These are phyloP conservation scores for Rhopilema esculentum DNA, from an alignment of 30 jellyfish, hydroid and myxozoan genomes.

Conservation along the genomic window DNA sequence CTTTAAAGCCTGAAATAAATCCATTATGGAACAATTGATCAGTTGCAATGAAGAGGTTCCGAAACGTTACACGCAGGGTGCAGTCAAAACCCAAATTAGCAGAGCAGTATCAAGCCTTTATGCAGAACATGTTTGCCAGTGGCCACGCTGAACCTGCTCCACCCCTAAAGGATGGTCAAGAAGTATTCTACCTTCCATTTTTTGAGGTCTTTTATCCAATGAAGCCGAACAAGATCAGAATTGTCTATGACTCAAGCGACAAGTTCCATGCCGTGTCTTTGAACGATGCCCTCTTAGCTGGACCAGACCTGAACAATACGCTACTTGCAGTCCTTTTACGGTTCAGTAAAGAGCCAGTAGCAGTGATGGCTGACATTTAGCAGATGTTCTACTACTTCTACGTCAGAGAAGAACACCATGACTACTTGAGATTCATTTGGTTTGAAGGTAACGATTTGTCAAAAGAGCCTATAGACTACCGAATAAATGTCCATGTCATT, in stretches of 20 bases:
- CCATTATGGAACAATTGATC: conserved; percentile 47
- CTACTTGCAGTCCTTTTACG: conserved; percentile 69
- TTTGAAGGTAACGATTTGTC: conserved; percentile 42
- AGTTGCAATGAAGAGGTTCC: conserved; percentile 35
- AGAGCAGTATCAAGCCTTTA: conserved; percentile 44
- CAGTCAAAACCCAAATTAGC: conserved; percentile 18
- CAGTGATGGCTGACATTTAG: conserved; percentile 69
- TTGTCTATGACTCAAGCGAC: conserved; percentile 65
- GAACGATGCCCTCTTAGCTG: conserved; percentile 49
- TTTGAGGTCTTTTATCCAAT: conserved; percentile 74
- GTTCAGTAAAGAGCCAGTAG: conserved; percentile 63
- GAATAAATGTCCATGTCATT: conserved; percentile 74
- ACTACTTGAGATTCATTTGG: conserved; percentile 66
- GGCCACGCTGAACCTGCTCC: conserved; percentile 55
- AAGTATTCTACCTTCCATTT: conserved; percentile 74
- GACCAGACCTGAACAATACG: conserved; percentile 75
- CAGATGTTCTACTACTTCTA: conserved; percentile 60
- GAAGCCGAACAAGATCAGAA: conserved; percentile 80
- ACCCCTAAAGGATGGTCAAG: conserved; percentile 32
- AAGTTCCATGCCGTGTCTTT: conserved; percentile 58
- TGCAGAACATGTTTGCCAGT: conserved; percentile 42
- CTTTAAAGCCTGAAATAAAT: conserved; percentile 42
- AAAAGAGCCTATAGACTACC: conserved; percentile 47
- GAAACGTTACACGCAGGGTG: conserved; percentile 2
- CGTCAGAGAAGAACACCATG: conserved; percentile 62